Base-by-base conservation (phyloP, 2,888 invertebrate species). In the Cenopis cana region DNA sequence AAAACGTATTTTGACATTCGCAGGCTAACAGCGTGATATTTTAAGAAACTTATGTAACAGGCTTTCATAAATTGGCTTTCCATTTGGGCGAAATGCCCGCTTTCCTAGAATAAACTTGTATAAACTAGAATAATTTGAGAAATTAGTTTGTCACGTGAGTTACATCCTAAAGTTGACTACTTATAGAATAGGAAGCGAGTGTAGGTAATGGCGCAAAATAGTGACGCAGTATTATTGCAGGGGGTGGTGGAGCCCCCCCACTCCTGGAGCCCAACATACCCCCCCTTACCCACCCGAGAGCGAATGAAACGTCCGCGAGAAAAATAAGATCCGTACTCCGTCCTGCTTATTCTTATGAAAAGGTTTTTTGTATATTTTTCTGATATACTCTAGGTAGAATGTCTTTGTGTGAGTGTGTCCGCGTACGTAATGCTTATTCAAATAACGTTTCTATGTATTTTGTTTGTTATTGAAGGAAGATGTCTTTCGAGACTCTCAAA, bases 191-290 rank as follows among this genome's bases (percentile, higher is more conserved):
- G 91, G 92, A 92, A 93, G 93, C 91, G 89, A 93, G 93, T 93
- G 93, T 93, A 93, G 93, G 93, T 93, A 93, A 93, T 93, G 93
- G 93, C 93, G 93, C 93, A 94, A 94, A 94, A 94, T 94, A 94
- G 93, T 93, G 94, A 93, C 93, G 94, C 94, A 93, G 93, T 94
- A 94, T 94, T 93, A 93, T 93, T 93, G 93, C 93, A 93, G 89
- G 88, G 89, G 90, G 91, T 81, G 86, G 86, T 81, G 86, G 85
- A 75, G 81, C 74, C 77, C 83, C 83, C 81, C 87, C 84, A 81
- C 81, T 81, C 86, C 86, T 73, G 77, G 75, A 78, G 74, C 82
- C 78, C 76, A 66, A 75, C 74, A 36, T 62, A 79, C 82, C 80
- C 79, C 79, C 71, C 78, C 80, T 12, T 79, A 79, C 81, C 82